Evolutionary conservation across 2,113 vertebrate genomes (phyloP).

Genomic region (Eidolon helvum): DNA sequence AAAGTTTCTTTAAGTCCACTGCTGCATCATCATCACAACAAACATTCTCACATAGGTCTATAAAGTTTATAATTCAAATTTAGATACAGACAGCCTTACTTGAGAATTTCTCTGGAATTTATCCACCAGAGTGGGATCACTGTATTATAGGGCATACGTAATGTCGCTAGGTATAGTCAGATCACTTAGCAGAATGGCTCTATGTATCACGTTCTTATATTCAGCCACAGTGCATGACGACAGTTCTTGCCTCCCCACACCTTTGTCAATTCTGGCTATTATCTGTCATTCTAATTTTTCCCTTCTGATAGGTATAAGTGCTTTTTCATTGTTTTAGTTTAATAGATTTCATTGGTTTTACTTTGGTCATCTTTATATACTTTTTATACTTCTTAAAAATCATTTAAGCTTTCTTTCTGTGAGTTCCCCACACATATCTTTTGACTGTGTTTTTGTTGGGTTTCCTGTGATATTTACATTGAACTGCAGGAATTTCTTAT

Average conservation of each 20-base stretch:
- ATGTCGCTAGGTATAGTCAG: not conserved
- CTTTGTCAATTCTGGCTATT: not conserved
- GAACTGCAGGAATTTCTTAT: not conserved
- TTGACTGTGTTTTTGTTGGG: not conserved
- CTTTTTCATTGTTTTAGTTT: not conserved
- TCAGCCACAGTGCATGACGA: not conserved
- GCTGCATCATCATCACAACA: not conserved
- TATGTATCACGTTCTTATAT: not conserved
- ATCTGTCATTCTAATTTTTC: not conserved
- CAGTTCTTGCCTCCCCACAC: not conserved
- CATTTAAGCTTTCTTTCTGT: not conserved
- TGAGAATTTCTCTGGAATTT: slow-evolving; percentile 27
- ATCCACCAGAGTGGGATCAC: not conserved
- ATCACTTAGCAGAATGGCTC: not conserved
- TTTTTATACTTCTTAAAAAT: not conserved
- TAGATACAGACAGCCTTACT: not conserved
- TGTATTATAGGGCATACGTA: not conserved
- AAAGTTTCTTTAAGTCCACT: not conserved
- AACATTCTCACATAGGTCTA: not conserved
- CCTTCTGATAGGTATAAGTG: not conserved
- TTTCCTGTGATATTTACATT: not conserved
- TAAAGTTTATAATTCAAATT: not conserved
- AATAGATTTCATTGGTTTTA: not conserved
- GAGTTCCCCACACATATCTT: not conserved
- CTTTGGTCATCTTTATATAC: slow-evolving; percentile 13